Percentiles rank a stretch among this genome's conserved stretches.
Conservation (phyloP, 2,888 invertebrate species). For the Psylliodes chrysocephalus region DNA sequence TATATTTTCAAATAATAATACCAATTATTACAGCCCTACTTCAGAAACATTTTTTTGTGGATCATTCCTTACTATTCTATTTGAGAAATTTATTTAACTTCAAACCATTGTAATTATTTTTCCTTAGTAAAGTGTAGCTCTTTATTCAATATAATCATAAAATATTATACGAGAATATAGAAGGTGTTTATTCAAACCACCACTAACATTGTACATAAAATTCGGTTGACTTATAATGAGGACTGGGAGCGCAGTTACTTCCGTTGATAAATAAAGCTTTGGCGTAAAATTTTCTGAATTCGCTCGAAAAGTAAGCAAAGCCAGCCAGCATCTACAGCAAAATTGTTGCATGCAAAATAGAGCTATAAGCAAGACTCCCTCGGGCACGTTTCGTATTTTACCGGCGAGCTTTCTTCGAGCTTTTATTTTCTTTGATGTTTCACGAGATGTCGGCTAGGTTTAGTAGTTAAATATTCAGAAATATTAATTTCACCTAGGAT, state of each 20-base stretch:
- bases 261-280: background rate
- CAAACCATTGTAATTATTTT: no score
- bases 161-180: no score
- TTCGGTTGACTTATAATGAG: constrained; percentile 1
- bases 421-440: constrained; percentile 14
- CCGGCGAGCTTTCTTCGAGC: constrained; percentile 3
- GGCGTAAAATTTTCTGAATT: background rate
- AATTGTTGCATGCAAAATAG: constrained; percentile 22
- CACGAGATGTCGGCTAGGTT: background rate
- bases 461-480: background rate
- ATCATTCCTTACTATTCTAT: no score
- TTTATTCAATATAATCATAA: no score
- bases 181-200: no score
- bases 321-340: background rate
- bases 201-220: background rate
- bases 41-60: no score
- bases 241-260: background rate
- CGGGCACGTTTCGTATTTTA: constrained; percentile 11
- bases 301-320: background rate
- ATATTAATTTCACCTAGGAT: background rate
- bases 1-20: no score
- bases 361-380: constrained; percentile 11
- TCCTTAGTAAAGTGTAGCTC: no score
- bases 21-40: no score
- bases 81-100: no score